Base-by-base conservation (phyloP, 2,113 vertebrate genomes). In the Dolichallabes microphthalmus region DNA sequence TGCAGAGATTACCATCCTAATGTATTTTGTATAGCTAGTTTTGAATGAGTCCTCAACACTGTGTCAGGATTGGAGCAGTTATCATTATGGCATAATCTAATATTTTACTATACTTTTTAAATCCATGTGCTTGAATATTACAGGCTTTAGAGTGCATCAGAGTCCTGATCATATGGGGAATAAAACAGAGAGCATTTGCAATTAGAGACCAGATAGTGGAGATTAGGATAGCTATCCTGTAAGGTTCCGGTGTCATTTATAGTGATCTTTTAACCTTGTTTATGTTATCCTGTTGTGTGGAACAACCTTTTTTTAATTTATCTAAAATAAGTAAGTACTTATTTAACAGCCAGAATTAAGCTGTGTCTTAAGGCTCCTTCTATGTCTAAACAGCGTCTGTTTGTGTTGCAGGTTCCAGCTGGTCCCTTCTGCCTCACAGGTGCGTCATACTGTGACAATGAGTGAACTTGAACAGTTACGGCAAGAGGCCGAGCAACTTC, bases 401-500 rank as follows among this genome's bases (percentile, higher is more conserved):
- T 19, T 88, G 86, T 92, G 63, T 88, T 91, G 89, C 91, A 94
- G 93, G 94, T 87, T 52, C 57, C 90, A 88, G 87, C 90, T 92
- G 86, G 85, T 88, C 71, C 87, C 86, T 60, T 74, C 74, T 64
- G n/a, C 5, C 30, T 68, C 27, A 10, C 25, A 74, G 76, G 57
- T 55, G 58, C 13, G 39, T 88, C 88, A 88, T 83, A 87, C 90
- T 76, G 82, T 86, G 91, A 97, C 93, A 88, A 99, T 99, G 98
- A 99, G 97, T 88, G 98, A 99, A 92, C 94, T 99, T 93, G 98
- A 99, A 90, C 98, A 99, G 94, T 93, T 99, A 92, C 96, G 97
- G 87, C 97, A 98, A 94, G 98, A 99, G 92, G 97, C 98, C 0
- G 97, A 98, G 87, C 97, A 99, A 84, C 97, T 99, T 88, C 95